These are phyloP conservation scores for Manacus vitellinus DNA, from an alignment of 2,113 vertebrate genomes.

Conservation along the genomic window DNA sequence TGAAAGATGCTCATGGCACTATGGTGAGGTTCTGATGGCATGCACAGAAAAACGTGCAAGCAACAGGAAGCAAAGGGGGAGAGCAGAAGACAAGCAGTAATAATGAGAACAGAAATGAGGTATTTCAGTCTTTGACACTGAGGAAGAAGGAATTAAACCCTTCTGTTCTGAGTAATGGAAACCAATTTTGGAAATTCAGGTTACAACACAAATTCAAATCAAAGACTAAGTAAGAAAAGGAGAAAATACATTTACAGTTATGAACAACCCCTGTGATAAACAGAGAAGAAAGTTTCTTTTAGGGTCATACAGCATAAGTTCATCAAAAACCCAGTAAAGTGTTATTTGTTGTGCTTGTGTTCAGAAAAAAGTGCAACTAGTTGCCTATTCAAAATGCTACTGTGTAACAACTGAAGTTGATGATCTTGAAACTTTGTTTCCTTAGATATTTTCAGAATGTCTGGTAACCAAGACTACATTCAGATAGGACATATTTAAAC, in stretches of 20 bases:
- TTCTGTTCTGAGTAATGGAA: background rate
- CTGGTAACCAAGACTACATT: background rate
- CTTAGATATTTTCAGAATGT: background rate
- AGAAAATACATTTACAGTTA: background rate
- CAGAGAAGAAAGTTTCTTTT: background rate
- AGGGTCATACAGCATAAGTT: background rate
- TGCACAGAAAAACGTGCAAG: background rate
- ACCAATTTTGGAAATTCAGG: background rate
- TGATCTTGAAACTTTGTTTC: background rate
- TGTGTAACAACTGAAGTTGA: background rate
- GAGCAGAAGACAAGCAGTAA: background rate
- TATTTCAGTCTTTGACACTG: background rate
- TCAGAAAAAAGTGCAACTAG: background rate
- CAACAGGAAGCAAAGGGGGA: background rate
- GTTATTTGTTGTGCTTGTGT: background rate
- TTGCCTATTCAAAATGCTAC: background rate
- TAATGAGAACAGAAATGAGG: rapidly evolving
- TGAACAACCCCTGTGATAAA: background rate
- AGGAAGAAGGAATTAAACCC: background rate
- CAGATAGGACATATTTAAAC: background rate
- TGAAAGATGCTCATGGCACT: background rate
- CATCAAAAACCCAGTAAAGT: background rate
- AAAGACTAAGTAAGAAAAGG: background rate
- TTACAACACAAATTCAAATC: background rate
- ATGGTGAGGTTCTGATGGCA: background rate